Evolutionary conservation across 2,797 vertebrate genomes (phyloP).

Genomic region (Leucoraja ocellata): DNA sequence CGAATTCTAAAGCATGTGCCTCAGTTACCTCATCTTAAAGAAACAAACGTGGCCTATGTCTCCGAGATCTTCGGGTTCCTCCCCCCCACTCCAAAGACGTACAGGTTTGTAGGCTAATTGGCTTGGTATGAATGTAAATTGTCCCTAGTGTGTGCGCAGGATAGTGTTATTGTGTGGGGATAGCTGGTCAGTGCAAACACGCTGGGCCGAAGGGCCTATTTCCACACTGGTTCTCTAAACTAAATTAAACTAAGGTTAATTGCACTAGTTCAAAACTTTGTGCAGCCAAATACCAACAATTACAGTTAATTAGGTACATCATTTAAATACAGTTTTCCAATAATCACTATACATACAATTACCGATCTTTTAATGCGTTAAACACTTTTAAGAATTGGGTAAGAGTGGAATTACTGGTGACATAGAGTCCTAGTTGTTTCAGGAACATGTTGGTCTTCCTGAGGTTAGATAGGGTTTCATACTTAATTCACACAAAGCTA

Average conservation of each 20-base stretch:
- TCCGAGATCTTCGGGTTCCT: no score
- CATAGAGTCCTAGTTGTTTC: neutral
- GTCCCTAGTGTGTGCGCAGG: no score
- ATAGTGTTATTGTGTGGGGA: no score
- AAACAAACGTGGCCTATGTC: neutral
- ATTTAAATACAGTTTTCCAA: conserved; percentile 16
- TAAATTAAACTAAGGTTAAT: no score
- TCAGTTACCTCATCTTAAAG: neutral
- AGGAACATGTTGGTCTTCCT: neutral
- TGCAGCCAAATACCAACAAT: neutral
- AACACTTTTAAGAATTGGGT: neutral
- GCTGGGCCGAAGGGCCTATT: no score
- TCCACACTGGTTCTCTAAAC: no score
- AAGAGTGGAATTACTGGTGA: neutral
- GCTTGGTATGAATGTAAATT: no score
- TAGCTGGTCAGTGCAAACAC: no score
- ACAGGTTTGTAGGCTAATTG: no score
- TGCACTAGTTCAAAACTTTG: neutral
- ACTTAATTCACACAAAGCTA: neutral
- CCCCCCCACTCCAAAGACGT: no score
- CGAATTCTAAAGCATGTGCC: neutral
- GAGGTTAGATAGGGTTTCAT: neutral
- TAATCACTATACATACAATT: neutral
- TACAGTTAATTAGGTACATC: neutral
- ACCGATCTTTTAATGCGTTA: neutral